Conservation (phyloP, 2,888 invertebrate genomes). For the Caenorhabditis zanzibari region DNA sequence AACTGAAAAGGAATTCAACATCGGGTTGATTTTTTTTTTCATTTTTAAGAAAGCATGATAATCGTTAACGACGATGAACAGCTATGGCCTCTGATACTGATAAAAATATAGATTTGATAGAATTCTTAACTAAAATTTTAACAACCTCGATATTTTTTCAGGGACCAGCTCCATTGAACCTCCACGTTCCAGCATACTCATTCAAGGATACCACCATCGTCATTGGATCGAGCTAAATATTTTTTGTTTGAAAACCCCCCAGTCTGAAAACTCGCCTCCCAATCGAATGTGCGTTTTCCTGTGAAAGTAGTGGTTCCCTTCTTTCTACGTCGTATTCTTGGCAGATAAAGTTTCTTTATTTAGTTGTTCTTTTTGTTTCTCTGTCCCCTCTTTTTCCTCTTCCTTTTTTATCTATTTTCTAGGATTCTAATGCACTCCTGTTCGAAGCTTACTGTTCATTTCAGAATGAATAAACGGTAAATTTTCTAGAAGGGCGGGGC, state of each 20-base stretch:
- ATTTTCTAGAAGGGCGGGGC: slow-evolving; percentile 33
- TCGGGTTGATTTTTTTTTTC: slow-evolving; percentile 25
- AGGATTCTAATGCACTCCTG: slow-evolving; percentile 57
- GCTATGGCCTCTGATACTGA: slow-evolving; percentile 57
- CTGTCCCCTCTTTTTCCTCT: slow-evolving; percentile 14
- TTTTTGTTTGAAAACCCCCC: slow-evolving; percentile 12
- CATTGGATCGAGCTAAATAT: slow-evolving; percentile 73
- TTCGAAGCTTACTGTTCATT: slow-evolving; percentile 61
- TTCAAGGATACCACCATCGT: slow-evolving; percentile 80
- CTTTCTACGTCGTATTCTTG: slow-evolving; percentile 63
- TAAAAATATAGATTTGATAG: background rate
- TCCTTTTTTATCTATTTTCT: slow-evolving; percentile 47
- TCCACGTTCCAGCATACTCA: slow-evolving; percentile 80
- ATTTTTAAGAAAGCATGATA: background rate
- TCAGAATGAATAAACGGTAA: slow-evolving; percentile 60
- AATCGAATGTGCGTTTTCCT: slow-evolving; percentile 59
- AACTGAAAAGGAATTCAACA: background rate
- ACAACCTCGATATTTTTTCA: slow-evolving; percentile 42
- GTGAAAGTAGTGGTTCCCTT: slow-evolving; percentile 64
- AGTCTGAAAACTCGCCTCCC: slow-evolving; percentile 57
- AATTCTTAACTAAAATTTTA: background rate
- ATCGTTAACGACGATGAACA: slow-evolving; percentile 56
- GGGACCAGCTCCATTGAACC: slow-evolving; percentile 82
- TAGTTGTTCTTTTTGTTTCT: slow-evolving; percentile 20
- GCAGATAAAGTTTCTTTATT: slow-evolving; percentile 62